Conservation (phyloP, 1,140 invertebrate genomes). For the Glomeris maerens region DNA sequence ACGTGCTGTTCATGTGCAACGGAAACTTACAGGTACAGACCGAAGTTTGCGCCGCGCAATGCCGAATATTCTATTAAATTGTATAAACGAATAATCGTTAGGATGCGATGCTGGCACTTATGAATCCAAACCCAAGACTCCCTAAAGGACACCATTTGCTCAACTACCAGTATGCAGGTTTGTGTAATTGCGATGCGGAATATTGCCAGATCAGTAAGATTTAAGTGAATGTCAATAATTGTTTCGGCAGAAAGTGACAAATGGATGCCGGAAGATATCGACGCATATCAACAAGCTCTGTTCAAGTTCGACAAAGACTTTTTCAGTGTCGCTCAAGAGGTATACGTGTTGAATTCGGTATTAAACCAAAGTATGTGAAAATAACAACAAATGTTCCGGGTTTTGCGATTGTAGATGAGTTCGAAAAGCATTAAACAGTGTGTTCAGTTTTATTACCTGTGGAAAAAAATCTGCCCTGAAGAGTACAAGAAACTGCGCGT, state of each 20-base stretch:
- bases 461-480: slow-evolving; percentile 89
- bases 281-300: slow-evolving; percentile 71
- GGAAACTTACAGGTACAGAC: slow-evolving; percentile 67
- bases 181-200: too few species aligned
- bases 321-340: slow-evolving; percentile 66
- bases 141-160: slow-evolving; percentile 56
- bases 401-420: slow-evolving; percentile 42
- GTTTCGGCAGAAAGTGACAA: slow-evolving; percentile 44
- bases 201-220: too few species aligned
- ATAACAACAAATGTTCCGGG: not conserved
- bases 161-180: slow-evolving; percentile 50
- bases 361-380: too few species aligned
- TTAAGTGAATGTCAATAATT: slow-evolving; percentile 19
- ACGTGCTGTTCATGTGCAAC: slow-evolving; percentile 67
- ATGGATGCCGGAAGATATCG: slow-evolving; percentile 76
- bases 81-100: slow-evolving; percentile 24
- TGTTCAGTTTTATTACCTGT: slow-evolving; percentile 95
- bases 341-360: too few species aligned
- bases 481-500: slow-evolving; percentile 53
- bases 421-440: slow-evolving; percentile 85
- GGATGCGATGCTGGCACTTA: slow-evolving; percentile 68
- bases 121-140: slow-evolving; percentile 54
- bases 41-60: not conserved
- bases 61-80: slow-evolving; percentile 3
- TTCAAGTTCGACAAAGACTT: slow-evolving; percentile 90